Conservation (phyloP, 2,113 vertebrate species). For the Gobiocypris rarus region DNA sequence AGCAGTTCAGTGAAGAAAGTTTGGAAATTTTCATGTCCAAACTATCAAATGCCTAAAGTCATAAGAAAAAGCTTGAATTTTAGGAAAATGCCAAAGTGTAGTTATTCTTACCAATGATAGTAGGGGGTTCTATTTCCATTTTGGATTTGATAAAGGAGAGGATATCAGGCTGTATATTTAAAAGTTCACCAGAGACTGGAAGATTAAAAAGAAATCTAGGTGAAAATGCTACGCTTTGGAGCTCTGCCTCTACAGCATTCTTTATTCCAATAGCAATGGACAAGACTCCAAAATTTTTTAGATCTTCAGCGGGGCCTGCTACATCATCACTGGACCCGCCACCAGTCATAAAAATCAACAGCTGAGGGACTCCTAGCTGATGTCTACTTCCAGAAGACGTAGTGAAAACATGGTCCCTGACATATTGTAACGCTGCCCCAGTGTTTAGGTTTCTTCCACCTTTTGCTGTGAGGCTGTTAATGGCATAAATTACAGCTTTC, state of each 20-base stretch:
- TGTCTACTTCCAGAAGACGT: conserved; percentile 84
- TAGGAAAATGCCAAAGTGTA: conserved; percentile 19
- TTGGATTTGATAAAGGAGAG: conserved; percentile 69
- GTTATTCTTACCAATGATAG: conserved; percentile 72
- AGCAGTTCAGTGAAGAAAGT: conserved; percentile 53
- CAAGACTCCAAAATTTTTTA: conserved; percentile 79
- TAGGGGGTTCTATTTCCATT: conserved; percentile 65
- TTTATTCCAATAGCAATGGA: conserved; percentile 86
- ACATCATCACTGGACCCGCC: conserved; percentile 81
- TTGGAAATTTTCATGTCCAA: conserved; percentile 62
- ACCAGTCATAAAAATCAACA: conserved; percentile 85
- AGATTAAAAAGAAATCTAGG: conserved; percentile 81
- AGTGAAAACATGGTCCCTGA: conserved; percentile 78
- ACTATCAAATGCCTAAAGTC: conserved; percentile 41
- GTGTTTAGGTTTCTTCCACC: conserved; percentile 82
- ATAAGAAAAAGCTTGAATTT: conserved; percentile 1
- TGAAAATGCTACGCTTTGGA: conserved; percentile 82
- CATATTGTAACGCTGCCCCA: conserved; percentile 84
- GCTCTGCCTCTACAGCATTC: conserved; percentile 78
- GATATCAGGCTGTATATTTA: conserved; percentile 74
- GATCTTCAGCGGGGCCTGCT: conserved; percentile 68
- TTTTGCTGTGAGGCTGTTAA: conserved; percentile 85
- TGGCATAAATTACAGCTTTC: conserved; percentile 78
- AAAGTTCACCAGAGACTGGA: conserved; percentile 82
- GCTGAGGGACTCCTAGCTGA: conserved; percentile 82